Evolutionary conservation across 2,797 vertebrate species (phyloP).

Genomic region (Pempheris klunzingeri): DNA sequence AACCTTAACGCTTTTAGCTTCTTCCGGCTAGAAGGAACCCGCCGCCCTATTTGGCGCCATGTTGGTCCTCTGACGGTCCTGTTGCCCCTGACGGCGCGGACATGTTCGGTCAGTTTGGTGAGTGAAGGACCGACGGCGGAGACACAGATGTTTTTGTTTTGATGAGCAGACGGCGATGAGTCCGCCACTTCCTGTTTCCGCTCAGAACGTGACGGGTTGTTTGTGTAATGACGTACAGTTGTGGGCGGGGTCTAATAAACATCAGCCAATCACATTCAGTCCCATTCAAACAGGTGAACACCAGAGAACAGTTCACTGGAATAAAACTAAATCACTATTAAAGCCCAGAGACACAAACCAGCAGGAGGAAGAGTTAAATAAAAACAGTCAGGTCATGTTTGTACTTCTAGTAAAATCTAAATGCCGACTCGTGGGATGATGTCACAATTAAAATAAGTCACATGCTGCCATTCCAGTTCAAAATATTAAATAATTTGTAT

Average conservation of each 20-base stretch:
- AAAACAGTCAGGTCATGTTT: no score
- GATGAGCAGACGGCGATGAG: background rate
- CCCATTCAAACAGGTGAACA: no score
- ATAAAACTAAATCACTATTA: no score
- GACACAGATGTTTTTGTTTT: constrained; percentile 51
- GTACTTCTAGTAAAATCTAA: no score
- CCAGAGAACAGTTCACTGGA: no score
- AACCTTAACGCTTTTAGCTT: background rate
- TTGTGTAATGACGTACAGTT: constrained; percentile 46
- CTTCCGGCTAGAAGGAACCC: background rate
- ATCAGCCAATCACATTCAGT: no score
- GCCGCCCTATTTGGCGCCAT: background rate
- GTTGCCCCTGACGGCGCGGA: rapidly evolving
- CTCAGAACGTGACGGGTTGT: constrained; percentile 79
- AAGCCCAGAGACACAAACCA: no score
- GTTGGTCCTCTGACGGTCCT: rapidly evolving
- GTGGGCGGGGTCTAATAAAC: constrained; percentile 28
- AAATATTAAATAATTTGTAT: no score
- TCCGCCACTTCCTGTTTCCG: constrained; percentile 51
- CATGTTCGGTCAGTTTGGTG: background rate
- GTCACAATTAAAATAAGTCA: no score
- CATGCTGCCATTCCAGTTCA: no score
- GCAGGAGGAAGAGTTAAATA: no score
- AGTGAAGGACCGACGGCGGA: background rate
- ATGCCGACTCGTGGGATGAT: no score